Base-by-base conservation (phyloP, 2,113 vertebrate genomes). In the Scophthalmus maximus region DNA sequence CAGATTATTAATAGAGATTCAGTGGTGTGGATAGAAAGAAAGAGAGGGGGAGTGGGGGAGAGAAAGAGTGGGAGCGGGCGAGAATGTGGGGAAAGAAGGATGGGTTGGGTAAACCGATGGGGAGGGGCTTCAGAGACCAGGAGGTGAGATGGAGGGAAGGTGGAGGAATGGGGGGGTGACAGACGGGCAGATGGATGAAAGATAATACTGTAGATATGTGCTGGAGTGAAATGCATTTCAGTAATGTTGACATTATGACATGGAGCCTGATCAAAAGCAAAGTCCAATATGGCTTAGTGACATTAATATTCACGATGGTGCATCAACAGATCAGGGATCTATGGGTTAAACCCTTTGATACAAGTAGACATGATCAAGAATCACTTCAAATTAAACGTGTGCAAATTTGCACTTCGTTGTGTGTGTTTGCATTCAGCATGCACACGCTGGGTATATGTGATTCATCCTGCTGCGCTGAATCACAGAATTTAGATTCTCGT, bases 1-100 rank as follows among this genome's bases (percentile, higher is more conserved):
- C 91, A 92, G 91, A 93, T 94, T 94, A 94, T 94, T 94, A 94
- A 93, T 93, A 94, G 94, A 93, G 93, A 93, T 93, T 88, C 91
- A 93, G 87, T 86, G 88, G 89, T 74, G 88, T 92, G 91, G 92
- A 92, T 88, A 86, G 92, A 92, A 89, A 87, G 91, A 80, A 89
- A 72, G 56, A 79, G 78, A 77, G 82, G 70, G 49, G 61, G 73
- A 30, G 78, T 67, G 81, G 49, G 74, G 61, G 78, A 59, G 84
- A 74, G 51, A 72, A 53, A 25, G 80, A 58, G 67, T 22, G 55
- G 27, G 38, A 55, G 76, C 3, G 4, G 23, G 60, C 6, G 64
- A 42, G 73, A 73, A 44, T 7, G 73, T 61, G 67, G 82, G 71
- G 76, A 83, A 72, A 86, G 34, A 47, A 57, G 79, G 62, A 71